Conservation (phyloP, 1,140 invertebrate species). For the Drosophila punjabiensis region DNA sequence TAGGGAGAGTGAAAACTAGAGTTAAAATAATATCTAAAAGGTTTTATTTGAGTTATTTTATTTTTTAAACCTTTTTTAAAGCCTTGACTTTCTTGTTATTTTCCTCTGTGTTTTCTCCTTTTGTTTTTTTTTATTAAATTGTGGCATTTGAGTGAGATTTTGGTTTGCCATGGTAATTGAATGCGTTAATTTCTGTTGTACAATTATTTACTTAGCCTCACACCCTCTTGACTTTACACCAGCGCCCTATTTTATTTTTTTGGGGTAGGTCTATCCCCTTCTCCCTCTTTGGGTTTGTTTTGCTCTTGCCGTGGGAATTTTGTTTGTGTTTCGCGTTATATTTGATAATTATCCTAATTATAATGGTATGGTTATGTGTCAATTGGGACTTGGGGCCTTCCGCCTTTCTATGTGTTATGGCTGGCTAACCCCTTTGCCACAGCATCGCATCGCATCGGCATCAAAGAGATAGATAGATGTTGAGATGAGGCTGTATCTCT, state of each 20-base stretch:
- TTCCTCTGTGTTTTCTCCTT: not conserved
- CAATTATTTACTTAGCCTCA: constrained; percentile 62
- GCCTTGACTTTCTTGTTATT: not conserved
- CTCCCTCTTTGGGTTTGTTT: constrained; percentile 18
- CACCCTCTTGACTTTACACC: constrained; percentile 5
- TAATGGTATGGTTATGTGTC: constrained; percentile 36
- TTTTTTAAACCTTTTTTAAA: not conserved
- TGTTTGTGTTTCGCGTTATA: constrained; percentile 37
- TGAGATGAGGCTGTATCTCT: constrained; percentile 13
- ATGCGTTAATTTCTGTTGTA: constrained; percentile 63
- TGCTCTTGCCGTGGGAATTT: constrained; percentile 8
- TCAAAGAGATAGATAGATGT: constrained; percentile 12
- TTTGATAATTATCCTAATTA: constrained; percentile 51
- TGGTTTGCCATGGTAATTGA: constrained; percentile 22
- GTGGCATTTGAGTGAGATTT: constrained; percentile 48
- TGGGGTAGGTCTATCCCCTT: constrained; percentile 40
- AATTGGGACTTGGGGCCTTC: constrained; percentile 33
- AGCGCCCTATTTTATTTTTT: constrained; percentile 17
- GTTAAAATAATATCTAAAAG: not conserved
- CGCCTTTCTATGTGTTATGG: not conserved
- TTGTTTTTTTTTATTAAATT: constrained; percentile 52
- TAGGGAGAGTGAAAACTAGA: not conserved
- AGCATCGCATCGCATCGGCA: constrained; percentile 15
- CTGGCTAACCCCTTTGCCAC: constrained; percentile 34
- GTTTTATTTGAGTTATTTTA: not conserved